These are phyloP conservation scores for Nasonia oneida DNA, from an alignment of 2,888 invertebrate species.

Conservation along the genomic window DNA sequence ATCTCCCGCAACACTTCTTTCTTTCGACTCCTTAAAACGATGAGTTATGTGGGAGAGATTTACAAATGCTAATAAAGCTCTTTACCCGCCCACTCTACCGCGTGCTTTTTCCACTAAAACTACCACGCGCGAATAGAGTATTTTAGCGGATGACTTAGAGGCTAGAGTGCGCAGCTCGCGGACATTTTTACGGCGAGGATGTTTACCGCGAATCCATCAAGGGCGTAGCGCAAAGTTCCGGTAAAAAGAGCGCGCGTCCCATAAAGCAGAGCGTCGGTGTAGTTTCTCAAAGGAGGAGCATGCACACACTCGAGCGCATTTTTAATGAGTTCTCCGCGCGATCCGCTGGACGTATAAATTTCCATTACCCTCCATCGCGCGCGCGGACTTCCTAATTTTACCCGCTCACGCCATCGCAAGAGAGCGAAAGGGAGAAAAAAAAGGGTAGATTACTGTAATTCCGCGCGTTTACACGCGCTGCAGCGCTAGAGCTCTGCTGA, in stretches of 20 bases:
- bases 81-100: neutral
- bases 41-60: conserved; percentile 54
- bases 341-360: conserved; percentile 55
- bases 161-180: neutral
- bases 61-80: conserved; percentile 59
- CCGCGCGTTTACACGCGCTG: neutral
- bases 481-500: conserved; percentile 20
- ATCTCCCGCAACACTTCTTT: conserved; percentile 46
- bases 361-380: conserved; percentile 39
- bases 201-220: conserved; percentile 46
- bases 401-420: neutral
- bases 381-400: conserved; percentile 56
- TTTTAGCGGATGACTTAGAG: neutral
- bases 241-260: neutral
- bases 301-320: conserved; percentile 43
- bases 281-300: conserved; percentile 15
- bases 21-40: conserved; percentile 26
- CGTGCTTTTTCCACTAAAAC: neutral
- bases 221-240: conserved; percentile 2
- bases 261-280: conserved; percentile 28
- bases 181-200: conserved; percentile 10
- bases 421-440: neutral
- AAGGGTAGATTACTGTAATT: conserved; percentile 52
- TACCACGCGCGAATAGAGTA: neutral
- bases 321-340: conserved; percentile 51